Percentiles rank a stretch among this genome's conserved stretches.
Evolutionary conservation across 2,888 invertebrate genomes (phyloP).

Genomic region (Eristalinus sepulchralis): DNA sequence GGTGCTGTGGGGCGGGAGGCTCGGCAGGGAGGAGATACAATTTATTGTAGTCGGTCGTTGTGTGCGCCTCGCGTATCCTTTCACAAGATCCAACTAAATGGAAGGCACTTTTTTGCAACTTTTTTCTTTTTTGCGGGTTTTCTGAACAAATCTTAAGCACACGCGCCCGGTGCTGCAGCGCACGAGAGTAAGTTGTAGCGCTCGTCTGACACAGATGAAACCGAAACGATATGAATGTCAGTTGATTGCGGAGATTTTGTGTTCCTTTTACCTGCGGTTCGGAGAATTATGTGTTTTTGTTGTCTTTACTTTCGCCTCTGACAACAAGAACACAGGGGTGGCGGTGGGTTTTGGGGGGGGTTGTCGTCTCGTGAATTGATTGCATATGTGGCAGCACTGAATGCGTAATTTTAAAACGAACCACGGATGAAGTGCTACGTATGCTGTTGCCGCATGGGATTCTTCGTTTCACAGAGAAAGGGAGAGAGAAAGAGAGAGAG

Average conservation of each 20-base stretch:
- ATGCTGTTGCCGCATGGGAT: constrained; percentile 48
- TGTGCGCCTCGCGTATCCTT: constrained; percentile 34
- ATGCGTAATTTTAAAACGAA: constrained; percentile 59
- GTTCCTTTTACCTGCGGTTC: constrained; percentile 32
- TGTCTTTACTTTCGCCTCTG: constrained; percentile 1
- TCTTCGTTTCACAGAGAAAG: constrained; percentile 1
- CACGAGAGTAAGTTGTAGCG: constrained; percentile 28
- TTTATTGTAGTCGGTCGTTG: constrained; percentile 29
- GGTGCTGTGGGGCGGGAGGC: not conserved
- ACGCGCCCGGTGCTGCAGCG: constrained; percentile 20
- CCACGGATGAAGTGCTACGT: constrained; percentile 3
- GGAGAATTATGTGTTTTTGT: constrained; percentile 31
- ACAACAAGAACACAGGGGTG: constrained; percentile 24
- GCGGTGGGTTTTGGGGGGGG: not conserved
- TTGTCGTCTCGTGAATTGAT: constrained; percentile 48
- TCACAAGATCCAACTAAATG: constrained; percentile 62
- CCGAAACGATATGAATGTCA: constrained; percentile 69
- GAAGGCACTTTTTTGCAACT: constrained; percentile 69
- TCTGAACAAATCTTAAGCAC: constrained; percentile 52
- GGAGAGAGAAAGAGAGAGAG: not conserved
- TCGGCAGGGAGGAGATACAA: constrained; percentile 29
- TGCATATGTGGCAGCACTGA: constrained; percentile 55
- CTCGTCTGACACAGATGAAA: constrained; percentile 54
- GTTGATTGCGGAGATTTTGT: constrained; percentile 56
- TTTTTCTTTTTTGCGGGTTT: constrained; percentile 38